Base-by-base conservation (phyloP, 2,888 invertebrate species). In the Leptinotarsa peninsularis region DNA sequence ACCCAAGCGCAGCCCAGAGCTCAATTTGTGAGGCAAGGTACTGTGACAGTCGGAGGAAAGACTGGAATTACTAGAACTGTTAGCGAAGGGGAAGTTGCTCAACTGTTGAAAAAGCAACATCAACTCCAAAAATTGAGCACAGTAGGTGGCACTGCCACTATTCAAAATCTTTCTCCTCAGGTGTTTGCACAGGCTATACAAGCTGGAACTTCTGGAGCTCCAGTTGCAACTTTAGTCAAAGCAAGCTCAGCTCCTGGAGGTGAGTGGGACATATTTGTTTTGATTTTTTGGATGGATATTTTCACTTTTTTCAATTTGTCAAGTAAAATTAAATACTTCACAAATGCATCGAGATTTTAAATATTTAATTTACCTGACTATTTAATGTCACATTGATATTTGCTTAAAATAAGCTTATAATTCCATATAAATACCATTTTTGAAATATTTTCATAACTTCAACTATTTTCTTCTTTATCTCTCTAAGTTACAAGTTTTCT, bases 201-300 rank as follows among this genome's bases (percentile, higher is more conserved):
- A 81, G 89, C 90, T 4, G 89, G 90, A 1, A 88, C 90, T 4
- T 90, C 91, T 0, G 90, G 90, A 1, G 87, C 90, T 1, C 90
- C 90, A 4, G 91, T 93, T 4, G 91, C 93, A 0, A 92, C 93
- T 0, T 86, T 93, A 71, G 93, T 93, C 0, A 93, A 93, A 84
- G 90, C 93, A 0, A 90, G 91, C 66, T 87, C 90, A 2, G 88
- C 89, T 67, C 83, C 87, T 68, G 87, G 87, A 78, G 84, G 85
- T 84, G 78, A 80, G 79, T 27, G n/a, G 14, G 10, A 17, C 23
- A 23, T 23, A 58, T 21, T 18, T 7, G 13, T 58, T 58, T 10
- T 18, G 13, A 18, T 13, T 21, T 18, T 14, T 54, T 7, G 3
- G 7, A 21, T 58, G 15, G 21, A 13, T 49, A 15, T 67, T 4